These are phyloP conservation scores for Gracilinanus agilis DNA, from an alignment of 2,113 vertebrate genomes.

Conservation along the genomic window DNA sequence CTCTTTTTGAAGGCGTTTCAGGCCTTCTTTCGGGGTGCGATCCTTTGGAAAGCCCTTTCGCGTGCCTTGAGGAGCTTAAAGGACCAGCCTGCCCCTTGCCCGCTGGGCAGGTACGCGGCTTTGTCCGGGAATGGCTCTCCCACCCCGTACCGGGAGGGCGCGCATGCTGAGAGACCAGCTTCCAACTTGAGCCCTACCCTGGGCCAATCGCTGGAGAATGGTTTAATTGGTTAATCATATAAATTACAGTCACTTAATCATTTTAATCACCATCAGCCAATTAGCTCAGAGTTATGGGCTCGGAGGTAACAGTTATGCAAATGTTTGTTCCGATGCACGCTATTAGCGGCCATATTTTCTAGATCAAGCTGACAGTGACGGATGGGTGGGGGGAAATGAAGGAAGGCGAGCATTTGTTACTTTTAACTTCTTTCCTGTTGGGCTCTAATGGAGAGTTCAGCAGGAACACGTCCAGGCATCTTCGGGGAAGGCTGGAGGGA, in stretches of 20 bases:
- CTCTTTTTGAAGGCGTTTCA: constrained; percentile 71
- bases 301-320: constrained; percentile 90
- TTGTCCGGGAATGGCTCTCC: constrained; percentile 75
- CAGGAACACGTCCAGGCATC: constrained; percentile 33
- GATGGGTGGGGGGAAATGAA: constrained; percentile 78
- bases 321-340: constrained; percentile 88
- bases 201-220: constrained; percentile 85
- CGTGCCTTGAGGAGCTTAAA: constrained; percentile 76
- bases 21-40: constrained; percentile 61
- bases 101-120: constrained; percentile 73
- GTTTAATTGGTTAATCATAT: constrained; percentile 93
- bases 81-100: constrained; percentile 73
- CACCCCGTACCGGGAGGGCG: constrained; percentile 43
- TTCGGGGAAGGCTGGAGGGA: background rate
- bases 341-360: constrained; percentile 87
- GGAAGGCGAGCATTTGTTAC: constrained; percentile 80
- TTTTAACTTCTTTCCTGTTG: constrained; percentile 73
- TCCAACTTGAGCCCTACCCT: constrained; percentile 78
- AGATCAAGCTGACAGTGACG: constrained; percentile 85
- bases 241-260: constrained; percentile 93
- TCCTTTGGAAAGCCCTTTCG: constrained; percentile 49
- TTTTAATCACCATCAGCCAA: constrained; percentile 91
- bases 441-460: constrained; percentile 70
- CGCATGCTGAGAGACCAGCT: constrained; percentile 83
- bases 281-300: constrained; percentile 89